Base-by-base conservation (phyloP, 2,797 vertebrate genomes). In the Phrynocephalus guinanensis region DNA sequence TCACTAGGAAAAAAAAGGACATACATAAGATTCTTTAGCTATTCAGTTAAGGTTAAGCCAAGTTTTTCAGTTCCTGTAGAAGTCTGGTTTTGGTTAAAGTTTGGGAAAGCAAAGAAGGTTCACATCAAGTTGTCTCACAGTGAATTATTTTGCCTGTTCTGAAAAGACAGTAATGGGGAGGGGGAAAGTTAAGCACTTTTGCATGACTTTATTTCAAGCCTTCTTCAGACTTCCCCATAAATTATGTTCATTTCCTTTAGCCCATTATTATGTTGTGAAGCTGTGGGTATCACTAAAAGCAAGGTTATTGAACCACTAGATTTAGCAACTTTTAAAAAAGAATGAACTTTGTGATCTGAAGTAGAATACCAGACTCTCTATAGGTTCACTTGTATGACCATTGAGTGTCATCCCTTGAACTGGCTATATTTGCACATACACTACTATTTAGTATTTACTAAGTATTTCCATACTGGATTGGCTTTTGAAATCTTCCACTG, bases 21-120 rank as follows among this genome's bases (percentile, higher is more conserved):
- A 81, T 85, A 77, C 83, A 85, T 85, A 76, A 88, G 71, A 88
- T 85, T 88, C 71, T 88, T 82, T 30, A 85, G 71, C 78, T 88
- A 88, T 88, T 88, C 71, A 85, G 85, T 90, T 84, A 81, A 88
- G 88, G 72, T 13, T 87, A 78, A 44, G 30, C 60, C 44, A 50
- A 48, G 28, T 82, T 79, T 75, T 88, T 81, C n/a, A 86, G 81
- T 88, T 26, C 84, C 30, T 30, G 85, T 85, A 85, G 77, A 60
- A 50, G 6, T 83, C 87, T 82, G 89, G 77, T 60, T 88, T 75
- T 91, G 73, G 63, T 89, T 84, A 38, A 85, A 67, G 44, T 76
- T 81, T 75, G 60, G 78, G 71, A 81, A 88, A 85, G n/a, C 60
- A 81, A 88, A 81, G 63, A 81, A 85, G 44, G 52, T 20, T 67